Evolutionary conservation across 2,113 vertebrate genomes (phyloP), one percentile per base, ranked within the genome.

Genomic region (Chamaea fasciata): DNA sequence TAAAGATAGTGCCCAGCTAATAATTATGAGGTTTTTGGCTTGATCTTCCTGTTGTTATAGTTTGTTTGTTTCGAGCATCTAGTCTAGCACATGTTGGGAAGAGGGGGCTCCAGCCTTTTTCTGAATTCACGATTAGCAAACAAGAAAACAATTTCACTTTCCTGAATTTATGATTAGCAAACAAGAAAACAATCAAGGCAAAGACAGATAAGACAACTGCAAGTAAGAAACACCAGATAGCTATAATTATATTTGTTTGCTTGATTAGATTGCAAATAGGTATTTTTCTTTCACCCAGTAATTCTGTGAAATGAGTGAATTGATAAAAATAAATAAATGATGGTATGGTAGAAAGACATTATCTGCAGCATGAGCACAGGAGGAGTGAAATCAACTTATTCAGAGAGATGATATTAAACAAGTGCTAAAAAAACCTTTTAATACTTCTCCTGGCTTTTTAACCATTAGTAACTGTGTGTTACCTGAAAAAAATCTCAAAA

Each of bases 201-300:
- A 89, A 94, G 73, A 57, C 13, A 83, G 82, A 88, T 87, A 93
- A 93, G 80, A 89, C 35, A 74, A 92, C 68, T 75, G 77, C 86
- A 78, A 85, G 68, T 78, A 89, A 88, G 78, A 87, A 92, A 92
- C 46, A 90, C 24, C 39, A 86, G 79, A 92, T 70, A 90, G 47
- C 52, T 89, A 70, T 96, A 92, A 96, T 94, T 92, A 90, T 86
- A 85, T 88, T 92, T 90, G 63, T 77, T 90, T 96, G 65, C 88
- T 90, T 94, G 83, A 90, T 95, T 94, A 86, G 88, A 86, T 87
- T 96, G 64, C 76, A 92, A 83, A 92, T 63, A 74, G 69, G 52
- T 81, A 28, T 50, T 83, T 86, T 94, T 90, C 26, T 83, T 55
- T 87, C 69, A 75, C 30, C 17, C 37, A 70, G 76, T 35, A 83